Evolutionary conservation across 2,113 vertebrate genomes (phyloP).

Genomic region (Nicator chloris): DNA sequence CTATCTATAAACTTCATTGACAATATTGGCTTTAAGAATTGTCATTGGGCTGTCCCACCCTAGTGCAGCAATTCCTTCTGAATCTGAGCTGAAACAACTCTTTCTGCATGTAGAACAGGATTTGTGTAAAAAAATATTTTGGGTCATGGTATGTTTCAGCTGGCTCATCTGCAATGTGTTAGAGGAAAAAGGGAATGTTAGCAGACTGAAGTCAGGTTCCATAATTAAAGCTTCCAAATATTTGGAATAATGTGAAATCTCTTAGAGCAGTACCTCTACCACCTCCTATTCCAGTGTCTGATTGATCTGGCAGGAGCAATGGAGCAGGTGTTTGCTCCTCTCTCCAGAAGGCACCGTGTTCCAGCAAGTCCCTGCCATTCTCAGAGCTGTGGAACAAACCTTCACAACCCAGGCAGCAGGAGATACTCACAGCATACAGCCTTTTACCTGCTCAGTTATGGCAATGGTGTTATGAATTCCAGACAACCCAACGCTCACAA

Average conservation of each 20-base stretch:
- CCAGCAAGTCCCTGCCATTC: rapidly evolving
- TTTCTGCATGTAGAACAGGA: not conserved
- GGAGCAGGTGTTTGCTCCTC: not conserved
- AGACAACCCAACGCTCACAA: not conserved
- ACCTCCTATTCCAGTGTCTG: not conserved
- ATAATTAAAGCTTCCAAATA: not conserved
- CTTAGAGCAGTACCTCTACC: not conserved
- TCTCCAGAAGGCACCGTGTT: not conserved
- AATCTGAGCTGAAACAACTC: not conserved
- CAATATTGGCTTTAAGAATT: not conserved
- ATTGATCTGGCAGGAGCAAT: not conserved
- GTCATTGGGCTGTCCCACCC: not conserved
- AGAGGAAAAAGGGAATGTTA: not conserved
- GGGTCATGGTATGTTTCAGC: not conserved
- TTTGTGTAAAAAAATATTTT: not conserved
- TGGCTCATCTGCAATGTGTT: not conserved
- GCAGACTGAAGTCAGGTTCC: not conserved
- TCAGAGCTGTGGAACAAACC: not conserved
- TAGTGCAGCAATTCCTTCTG: not conserved
- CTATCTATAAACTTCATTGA: not conserved
- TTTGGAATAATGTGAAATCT: not conserved
- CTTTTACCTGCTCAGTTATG: not conserved
- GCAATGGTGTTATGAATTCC: not conserved
- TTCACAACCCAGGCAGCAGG: not conserved
- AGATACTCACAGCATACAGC: not conserved